Evolutionary conservation across 2,113 vertebrate genomes (phyloP).

Genomic region (Sminthopsis crassicaudata): DNA sequence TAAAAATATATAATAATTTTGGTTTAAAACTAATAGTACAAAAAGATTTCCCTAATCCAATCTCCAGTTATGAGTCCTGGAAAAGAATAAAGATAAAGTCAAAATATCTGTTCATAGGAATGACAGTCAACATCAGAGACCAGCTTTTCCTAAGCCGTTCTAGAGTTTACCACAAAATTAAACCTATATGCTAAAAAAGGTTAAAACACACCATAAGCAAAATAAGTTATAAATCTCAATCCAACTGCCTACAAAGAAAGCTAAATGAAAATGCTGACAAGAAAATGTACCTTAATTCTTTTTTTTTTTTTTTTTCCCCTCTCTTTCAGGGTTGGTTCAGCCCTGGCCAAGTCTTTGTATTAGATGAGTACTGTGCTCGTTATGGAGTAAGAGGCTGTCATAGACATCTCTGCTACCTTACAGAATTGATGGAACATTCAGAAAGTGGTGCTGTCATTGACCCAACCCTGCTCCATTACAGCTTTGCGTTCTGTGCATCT

Average conservation of each 20-base stretch:
- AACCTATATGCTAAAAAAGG: constrained; percentile 39
- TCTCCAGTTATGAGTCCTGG: constrained; percentile 25
- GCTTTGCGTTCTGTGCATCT: constrained; percentile 99
- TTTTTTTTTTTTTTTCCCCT: constrained; percentile 59
- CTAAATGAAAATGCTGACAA: not conserved
- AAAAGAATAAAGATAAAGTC: constrained; percentile 3
- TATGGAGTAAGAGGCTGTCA: constrained; percentile 96
- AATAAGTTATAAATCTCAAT: not conserved
- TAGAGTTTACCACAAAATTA: not conserved
- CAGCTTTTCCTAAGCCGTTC: constrained; percentile 1
- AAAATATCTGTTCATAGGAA: not conserved
- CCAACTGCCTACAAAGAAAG: not conserved
- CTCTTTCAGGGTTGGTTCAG: constrained; percentile 97
- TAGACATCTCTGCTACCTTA: constrained; percentile 96
- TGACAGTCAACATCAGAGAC: not conserved
- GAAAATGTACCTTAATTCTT: constrained; percentile 27
- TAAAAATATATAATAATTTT: not conserved
- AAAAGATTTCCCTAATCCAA: constrained; percentile 5
- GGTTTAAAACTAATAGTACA: not conserved
- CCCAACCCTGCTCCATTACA: constrained; percentile 98
- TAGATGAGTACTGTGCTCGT: constrained; percentile 97
- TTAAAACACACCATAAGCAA: not conserved
- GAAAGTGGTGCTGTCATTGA: constrained; percentile 94
- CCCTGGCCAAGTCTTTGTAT: constrained; percentile 96
- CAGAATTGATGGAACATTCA: constrained; percentile 93